Conservation (phyloP, 2,888 invertebrate genomes). For the Campoplex capitator region DNA sequence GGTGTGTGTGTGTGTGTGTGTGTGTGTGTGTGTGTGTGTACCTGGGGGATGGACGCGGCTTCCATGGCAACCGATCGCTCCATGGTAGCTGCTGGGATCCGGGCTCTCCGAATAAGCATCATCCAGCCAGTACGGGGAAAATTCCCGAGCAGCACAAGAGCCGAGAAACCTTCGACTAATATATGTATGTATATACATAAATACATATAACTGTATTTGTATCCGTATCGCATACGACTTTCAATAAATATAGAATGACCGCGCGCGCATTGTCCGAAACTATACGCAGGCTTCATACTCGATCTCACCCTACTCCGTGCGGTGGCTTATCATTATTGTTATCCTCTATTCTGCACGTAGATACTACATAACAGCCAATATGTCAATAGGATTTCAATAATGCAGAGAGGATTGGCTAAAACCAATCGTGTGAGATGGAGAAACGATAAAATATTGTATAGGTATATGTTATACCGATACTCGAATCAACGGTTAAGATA, state of each 20-base stretch:
- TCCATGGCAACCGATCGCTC: conserved; percentile 79
- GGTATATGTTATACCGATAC: neutral
- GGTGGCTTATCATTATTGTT: conserved; percentile 9
- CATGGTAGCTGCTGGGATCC: conserved; percentile 80
- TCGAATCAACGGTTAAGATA: neutral
- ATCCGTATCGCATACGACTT: conserved; percentile 44
- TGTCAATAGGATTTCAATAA: conserved; percentile 4
- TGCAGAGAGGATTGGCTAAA: neutral
- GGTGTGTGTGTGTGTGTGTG: neutral
- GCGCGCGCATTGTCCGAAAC: conserved; percentile 31
- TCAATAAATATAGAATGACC: conserved; percentile 34
- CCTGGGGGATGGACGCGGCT: conserved; percentile 81
- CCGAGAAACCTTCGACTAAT: conserved; percentile 77
- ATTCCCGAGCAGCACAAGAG: conserved; percentile 70
- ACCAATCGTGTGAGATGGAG: conserved; percentile 3
- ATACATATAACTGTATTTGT: conserved; percentile 38
- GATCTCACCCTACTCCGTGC: conserved; percentile 25
- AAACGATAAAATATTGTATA: no score
- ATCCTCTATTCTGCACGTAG: neutral
- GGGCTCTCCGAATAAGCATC: conserved; percentile 68
- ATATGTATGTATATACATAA: neutral
- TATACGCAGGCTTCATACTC: conserved; percentile 36
- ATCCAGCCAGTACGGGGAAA: conserved; percentile 48
- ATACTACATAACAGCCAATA: conserved; percentile 6
- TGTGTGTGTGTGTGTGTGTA: neutral